phyloP scores from a whole-genome alignment of 2,888 invertebrate species.

The Selenia dentaria region DNA sequence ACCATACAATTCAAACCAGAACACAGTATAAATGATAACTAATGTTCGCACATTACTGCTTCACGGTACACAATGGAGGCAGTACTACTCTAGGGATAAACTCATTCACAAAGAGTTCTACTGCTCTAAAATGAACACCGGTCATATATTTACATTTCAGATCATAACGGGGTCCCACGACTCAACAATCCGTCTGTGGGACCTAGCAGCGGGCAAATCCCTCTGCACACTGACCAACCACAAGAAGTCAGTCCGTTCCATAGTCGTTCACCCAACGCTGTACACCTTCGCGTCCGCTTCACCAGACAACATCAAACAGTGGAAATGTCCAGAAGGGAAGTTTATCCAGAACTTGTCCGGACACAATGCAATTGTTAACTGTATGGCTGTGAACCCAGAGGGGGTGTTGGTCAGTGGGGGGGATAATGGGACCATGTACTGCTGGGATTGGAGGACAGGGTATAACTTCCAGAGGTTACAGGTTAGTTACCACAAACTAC shows the following conservation, averaged over 20 bases:
- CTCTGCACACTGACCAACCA: constrained; percentile 98
- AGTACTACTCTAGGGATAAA: too few species aligned
- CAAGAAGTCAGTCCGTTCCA: constrained; percentile 96
- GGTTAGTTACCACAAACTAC: constrained; percentile 71
- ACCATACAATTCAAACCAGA: too few species aligned
- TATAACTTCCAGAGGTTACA: constrained; percentile 98
- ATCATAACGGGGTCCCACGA: constrained; percentile 97
- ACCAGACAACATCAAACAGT: constrained; percentile 99
- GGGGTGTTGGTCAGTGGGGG: constrained; percentile 99
- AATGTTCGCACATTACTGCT: too few species aligned
- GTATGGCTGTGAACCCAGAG: constrained; percentile 97
- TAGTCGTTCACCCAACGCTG: constrained; percentile 90
- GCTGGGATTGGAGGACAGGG: constrained; percentile 99
- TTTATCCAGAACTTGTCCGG: constrained; percentile 99
- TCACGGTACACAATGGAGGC: too few species aligned
- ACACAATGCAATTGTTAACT: constrained; percentile 98
- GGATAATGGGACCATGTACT: constrained; percentile 98
- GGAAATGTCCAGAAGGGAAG: constrained; percentile 99
- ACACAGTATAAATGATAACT: too few species aligned
- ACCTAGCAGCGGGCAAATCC: constrained; percentile 97
- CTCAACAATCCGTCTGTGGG: constrained; percentile 98
- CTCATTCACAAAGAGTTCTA: too few species aligned
- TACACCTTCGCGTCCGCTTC: constrained; percentile 99
- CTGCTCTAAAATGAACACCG: too few species aligned
- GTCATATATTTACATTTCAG: constrained; percentile 79